Percentiles rank a stretch among this genome's conserved stretches.
Conservation (phyloP, 2,113 vertebrate genomes). For the Rhegmatorhina hoffmannsi region DNA sequence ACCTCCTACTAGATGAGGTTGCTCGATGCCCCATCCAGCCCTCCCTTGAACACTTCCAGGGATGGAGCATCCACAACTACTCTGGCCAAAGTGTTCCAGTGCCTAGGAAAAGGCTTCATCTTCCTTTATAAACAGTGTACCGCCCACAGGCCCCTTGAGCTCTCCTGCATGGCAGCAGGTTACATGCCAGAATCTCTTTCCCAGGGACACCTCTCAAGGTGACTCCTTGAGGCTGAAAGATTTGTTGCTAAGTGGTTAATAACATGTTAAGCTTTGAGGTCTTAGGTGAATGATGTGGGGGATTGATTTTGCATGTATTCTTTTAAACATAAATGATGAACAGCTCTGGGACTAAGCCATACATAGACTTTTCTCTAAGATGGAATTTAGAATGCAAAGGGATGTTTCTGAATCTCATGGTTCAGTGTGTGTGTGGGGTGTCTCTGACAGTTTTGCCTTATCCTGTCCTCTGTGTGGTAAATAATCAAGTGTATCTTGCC, state of each 20-base stretch:
- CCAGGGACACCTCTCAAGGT: not conserved
- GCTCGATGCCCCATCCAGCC: too few relatives aligned
- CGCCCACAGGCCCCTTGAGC: rapidly evolving
- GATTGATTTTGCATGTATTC: not conserved
- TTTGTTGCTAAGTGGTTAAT: not conserved
- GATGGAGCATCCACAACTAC: not conserved
- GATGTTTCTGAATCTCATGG: not conserved
- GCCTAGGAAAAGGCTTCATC: not conserved
- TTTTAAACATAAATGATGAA: not conserved
- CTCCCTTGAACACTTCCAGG: not conserved
- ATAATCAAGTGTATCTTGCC: not conserved
- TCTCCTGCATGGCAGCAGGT: not conserved
- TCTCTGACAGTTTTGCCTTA: not conserved
- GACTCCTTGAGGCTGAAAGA: not conserved
- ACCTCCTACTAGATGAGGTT: not conserved
- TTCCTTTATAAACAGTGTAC: not conserved
- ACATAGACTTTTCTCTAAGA: not conserved
- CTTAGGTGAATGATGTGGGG: not conserved
- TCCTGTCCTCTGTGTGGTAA: not conserved
- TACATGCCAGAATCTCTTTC: rapidly evolving
- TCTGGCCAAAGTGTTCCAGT: not conserved
- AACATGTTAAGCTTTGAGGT: not conserved
- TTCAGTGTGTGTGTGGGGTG: not conserved
- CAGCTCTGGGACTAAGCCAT: rapidly evolving
- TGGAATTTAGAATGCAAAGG: not conserved